Conservation (phyloP, 2,113 vertebrate species). For the Misgurnus anguillicaudatus region DNA sequence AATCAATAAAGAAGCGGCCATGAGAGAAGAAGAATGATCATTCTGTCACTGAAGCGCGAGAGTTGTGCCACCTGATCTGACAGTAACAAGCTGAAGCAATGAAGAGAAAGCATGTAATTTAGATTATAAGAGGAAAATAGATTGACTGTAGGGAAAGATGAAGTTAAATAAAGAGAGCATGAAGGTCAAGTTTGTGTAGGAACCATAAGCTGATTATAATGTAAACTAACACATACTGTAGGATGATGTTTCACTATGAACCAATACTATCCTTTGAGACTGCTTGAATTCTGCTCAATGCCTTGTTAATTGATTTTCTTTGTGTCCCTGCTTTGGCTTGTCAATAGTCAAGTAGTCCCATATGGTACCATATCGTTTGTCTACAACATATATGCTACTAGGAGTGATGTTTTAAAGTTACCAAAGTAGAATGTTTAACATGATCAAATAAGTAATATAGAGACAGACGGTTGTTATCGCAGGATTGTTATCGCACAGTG, state of each 20-base stretch:
- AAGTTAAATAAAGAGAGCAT: neutral
- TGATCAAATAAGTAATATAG: too few species aligned
- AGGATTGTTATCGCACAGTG: too few species aligned
- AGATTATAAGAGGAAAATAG: neutral
- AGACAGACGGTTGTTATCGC: too few species aligned
- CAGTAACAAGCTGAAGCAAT: conserved; percentile 28
- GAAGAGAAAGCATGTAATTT: conserved; percentile 32
- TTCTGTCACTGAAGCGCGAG: conserved; percentile 24
- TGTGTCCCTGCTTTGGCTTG: conserved; percentile 25
- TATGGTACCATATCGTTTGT: conserved; percentile 26
- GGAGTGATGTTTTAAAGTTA: neutral
- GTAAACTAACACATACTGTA: neutral
- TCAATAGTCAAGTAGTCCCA: conserved; percentile 43
- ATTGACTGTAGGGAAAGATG: neutral
- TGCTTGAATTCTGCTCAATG: conserved; percentile 28
- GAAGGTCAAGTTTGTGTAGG: neutral
- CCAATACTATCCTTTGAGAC: conserved; percentile 6
- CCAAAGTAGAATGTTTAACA: too few species aligned
- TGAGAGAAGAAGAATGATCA: conserved; percentile 52
- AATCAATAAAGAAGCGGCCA: conserved; percentile 60
- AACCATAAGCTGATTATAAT: neutral
- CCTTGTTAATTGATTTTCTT: conserved; percentile 49
- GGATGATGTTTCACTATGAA: conserved; percentile 1
- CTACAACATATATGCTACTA: neutral
- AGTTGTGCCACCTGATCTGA: conserved; percentile 31